phyloP scores from a whole-genome alignment of 2,113 vertebrate species.

The Sinocyclocheilus anshuiensis region DNA sequence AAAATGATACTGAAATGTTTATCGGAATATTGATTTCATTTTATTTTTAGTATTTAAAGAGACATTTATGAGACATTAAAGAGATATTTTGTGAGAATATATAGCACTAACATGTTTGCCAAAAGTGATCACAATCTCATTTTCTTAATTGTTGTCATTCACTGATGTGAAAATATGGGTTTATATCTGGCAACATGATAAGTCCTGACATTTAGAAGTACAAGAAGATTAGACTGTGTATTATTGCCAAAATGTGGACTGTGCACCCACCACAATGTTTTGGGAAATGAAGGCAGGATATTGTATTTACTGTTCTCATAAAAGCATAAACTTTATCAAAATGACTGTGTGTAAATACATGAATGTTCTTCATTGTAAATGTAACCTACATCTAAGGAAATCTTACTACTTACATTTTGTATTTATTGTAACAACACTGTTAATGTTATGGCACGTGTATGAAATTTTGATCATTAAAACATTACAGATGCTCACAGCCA shows the following conservation, averaged over 20 bases:
- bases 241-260: conserved; percentile 62
- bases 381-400: conserved; percentile 68
- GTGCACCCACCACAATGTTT: conserved; percentile 72
- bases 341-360: conserved; percentile 90
- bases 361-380: conserved; percentile 95
- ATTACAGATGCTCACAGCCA: conserved; percentile 26
- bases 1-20: neutral
- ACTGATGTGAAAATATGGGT: neutral
- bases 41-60: neutral
- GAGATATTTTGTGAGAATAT: conserved; percentile 14
- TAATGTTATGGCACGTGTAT: conserved; percentile 76
- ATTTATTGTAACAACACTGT: conserved; percentile 77
- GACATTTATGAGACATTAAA: conserved; percentile 4
- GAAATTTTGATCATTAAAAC: conserved; percentile 75
- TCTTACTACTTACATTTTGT: conserved; percentile 77
- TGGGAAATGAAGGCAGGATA: conserved; percentile 74
- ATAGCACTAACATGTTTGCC: neutral
- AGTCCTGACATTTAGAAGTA: neutral
- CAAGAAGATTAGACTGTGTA: conserved; percentile 49
- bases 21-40: conserved; percentile 56
- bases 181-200: conserved; percentile 3
- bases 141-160: conserved; percentile 12
- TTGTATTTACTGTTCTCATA: conserved; percentile 76
- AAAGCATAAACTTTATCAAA: conserved; percentile 71
- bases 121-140: conserved; percentile 1